Base-by-base conservation (phyloP, 2,113 vertebrate genomes). In the Brachyistius frenatus region DNA sequence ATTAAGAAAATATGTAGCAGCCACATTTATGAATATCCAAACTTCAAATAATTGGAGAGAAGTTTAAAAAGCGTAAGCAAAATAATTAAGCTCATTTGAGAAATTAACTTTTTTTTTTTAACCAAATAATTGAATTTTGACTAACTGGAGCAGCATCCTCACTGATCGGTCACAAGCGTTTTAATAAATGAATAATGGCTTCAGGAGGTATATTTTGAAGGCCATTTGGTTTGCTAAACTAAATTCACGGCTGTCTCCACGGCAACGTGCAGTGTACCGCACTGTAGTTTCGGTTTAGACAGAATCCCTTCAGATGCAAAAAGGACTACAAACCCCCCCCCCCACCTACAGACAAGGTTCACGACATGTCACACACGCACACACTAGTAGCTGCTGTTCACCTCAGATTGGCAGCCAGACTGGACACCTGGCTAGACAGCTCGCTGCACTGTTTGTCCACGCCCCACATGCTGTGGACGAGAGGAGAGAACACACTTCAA, bases 391-490 rank as follows among this genome's bases (percentile, higher is more conserved):
- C 89, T 86, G 89, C 91, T 83, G 92, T 93, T 95, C 94, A 95
- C 95, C 95, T 95, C 92, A 95, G 92, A 89, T 95, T 95, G 89
- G 95, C 92, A 68, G 95, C 93, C 90, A 95, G 92, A 87, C 91
- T 90, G 91, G 95, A 95, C 89, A 94, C 93, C 91, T 94, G 94
- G 95, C 91, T 94, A 93, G 89, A 93, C 93, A 95, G 93, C 88
- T 95, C 95, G 85, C 93, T 94, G 92, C 87, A 92, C 92, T 95
- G 95, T 92, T 95, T 95, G 90, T 95, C 95, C 93, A 94, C 73
- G 73, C 94, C 93, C 95, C 95, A 95, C 94, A 95, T 95, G 94
- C 95, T 95, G 95, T 91, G 89, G 94, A 95, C 89, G 75, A 95
- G 86, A 90, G 92, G 92, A 94, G 84, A 94, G 81, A 91, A 88